Conservation (phyloP, 2,797 vertebrate genomes). For the Brachyalestes nurse region DNA sequence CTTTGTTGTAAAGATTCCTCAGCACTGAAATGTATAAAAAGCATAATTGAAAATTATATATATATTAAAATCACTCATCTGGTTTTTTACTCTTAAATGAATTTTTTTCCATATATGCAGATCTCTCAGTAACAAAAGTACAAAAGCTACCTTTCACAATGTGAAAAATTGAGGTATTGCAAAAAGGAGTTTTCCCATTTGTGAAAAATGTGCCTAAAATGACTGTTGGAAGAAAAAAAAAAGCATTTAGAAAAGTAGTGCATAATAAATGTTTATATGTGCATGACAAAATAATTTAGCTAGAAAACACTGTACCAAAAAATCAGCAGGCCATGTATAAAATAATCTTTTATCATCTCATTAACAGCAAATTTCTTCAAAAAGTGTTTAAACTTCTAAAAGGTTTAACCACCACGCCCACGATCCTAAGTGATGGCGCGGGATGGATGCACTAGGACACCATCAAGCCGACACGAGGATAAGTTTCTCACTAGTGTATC, state of each 20-base stretch:
- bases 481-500: constrained; percentile 89
- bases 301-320: constrained; percentile 99
- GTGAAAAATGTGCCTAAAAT: constrained; percentile 99
- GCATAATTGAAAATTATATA: constrained; percentile 99
- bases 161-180: constrained; percentile 99
- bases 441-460: constrained; percentile 89
- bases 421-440: constrained; percentile 85
- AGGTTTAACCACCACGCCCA: constrained; percentile 89
- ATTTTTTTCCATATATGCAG: constrained; percentile 97
- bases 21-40: constrained; percentile 99
- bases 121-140: constrained; percentile 99
- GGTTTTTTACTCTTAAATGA: constrained; percentile 87
- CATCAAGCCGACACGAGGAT: constrained; percentile 85
- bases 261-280: constrained; percentile 97
- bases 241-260: constrained; percentile 95
- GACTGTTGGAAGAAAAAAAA: constrained; percentile 93
- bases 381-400: constrained; percentile 96
- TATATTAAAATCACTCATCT: constrained; percentile 99
- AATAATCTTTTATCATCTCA: constrained; percentile 85
- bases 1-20: constrained; percentile 99
- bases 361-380: constrained; percentile 99
- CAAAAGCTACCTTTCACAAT: constrained; percentile 99
- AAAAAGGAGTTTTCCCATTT: constrained; percentile 99
- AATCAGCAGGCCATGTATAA: constrained; percentile 97
- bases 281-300: constrained; percentile 98